phyloP scores from a whole-genome alignment of 2,888 invertebrate species.

The Leptinotarsa rubiginosa region DNA sequence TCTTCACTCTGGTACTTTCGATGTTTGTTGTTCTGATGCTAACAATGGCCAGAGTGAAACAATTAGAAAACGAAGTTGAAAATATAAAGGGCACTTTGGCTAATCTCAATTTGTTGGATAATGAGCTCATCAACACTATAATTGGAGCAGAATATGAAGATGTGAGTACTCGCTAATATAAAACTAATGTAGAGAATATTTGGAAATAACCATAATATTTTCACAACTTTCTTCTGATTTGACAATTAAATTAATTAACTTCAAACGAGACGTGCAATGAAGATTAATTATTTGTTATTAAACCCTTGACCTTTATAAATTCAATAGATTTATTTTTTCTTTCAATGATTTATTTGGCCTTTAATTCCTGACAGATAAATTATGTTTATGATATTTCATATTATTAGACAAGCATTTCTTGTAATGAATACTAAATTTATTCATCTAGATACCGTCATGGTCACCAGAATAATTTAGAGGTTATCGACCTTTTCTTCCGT shows the following conservation, averaged over 20 bases:
- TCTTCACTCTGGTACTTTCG: slow-evolving; percentile 33
- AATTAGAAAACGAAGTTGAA: slow-evolving; percentile 38
- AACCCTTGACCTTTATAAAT: neutral
- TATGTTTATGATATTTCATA: neutral
- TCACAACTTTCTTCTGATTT: neutral
- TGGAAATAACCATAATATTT: neutral
- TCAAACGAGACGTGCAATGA: neutral
- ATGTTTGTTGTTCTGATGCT: slow-evolving; percentile 29
- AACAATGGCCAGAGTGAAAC: slow-evolving; percentile 29
- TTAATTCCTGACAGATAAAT: neutral
- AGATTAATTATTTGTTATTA: neutral
- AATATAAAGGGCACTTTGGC: slow-evolving; percentile 31
- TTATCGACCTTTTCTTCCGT: slow-evolving; percentile 10
- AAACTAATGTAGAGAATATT: neutral
- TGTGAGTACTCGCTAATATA: slow-evolving; percentile 33
- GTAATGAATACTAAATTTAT: neutral
- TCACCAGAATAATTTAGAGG: neutral
- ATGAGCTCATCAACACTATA: slow-evolving; percentile 30
- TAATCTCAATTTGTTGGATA: slow-evolving; percentile 31
- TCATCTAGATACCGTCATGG: neutral
- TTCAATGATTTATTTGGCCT: neutral
- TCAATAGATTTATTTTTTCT: neutral
- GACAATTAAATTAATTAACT: neutral
- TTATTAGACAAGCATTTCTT: neutral
- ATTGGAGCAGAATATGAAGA: slow-evolving; percentile 35